Base-by-base conservation (phyloP, 2,797 vertebrate species). In the Sebastes iracundus region DNA sequence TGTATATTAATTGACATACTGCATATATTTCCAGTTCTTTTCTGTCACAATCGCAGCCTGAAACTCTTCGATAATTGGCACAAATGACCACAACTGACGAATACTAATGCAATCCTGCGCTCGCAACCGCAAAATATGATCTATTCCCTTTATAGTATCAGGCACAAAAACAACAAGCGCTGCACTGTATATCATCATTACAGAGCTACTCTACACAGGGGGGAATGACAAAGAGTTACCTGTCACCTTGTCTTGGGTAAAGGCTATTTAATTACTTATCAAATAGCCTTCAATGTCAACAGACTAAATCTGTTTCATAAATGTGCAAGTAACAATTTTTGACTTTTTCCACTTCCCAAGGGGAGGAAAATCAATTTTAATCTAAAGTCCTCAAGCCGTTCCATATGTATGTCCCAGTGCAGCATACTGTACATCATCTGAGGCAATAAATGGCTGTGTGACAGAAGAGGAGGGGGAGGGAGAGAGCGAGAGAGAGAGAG, bases 261-360 rank as follows among this genome's bases (percentile, higher is more conserved):
- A 96, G 95, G 95, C 96, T 96, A 97, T 97, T 97, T 97, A 99
- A 99, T 98, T 98, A 98, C 97, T 97, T 97, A 98, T 98, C 97
- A 98, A 98, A 97, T 94, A 96, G 97, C 96, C 96, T 94, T 97
- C 97, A 97, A 97, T 97, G 97, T 97, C 97, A 97, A 98, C 96
- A 96, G 96, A 97, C 96, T 97, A 96, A 97, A 97, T 97, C 96
- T 96, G 96, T 96, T 98, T 97, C 96, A 96, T 97, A 97, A 98
- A 98, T 97, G 97, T 97, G 95, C 96, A 96, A 96, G 96, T 97
- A 98, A 98, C 96, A 96, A 96, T 97, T 97, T 97, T 97, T 97
- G 95, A 97, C 95, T 97, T 97, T 95, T 95, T 89, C 88, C 95
- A 95, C 96, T 97, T 97, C 97, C 97, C 96, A 96, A 96, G 96